phyloP scores from a whole-genome alignment of 2,113 vertebrate species.

The Seriola aureovittata region DNA sequence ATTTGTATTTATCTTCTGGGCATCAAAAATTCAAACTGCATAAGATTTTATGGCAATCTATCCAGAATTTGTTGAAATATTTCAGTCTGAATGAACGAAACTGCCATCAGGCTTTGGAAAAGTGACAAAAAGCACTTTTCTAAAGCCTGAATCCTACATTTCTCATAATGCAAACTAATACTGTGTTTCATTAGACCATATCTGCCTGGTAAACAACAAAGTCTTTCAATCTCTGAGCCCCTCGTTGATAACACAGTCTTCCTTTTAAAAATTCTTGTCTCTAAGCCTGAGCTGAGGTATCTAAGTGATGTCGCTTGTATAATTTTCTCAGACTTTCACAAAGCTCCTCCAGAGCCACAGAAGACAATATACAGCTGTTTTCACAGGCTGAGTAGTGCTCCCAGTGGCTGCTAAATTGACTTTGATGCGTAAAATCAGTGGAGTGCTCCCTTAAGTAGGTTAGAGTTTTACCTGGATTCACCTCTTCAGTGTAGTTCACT shows the following conservation, averaged over 20 bases:
- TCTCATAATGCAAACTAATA: no score
- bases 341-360: conserved; percentile 2
- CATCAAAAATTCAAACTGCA: not conserved
- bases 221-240: not conserved
- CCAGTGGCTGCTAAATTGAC: not conserved
- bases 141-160: no score
- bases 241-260: not conserved
- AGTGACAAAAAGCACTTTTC: no score
- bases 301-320: not conserved
- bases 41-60: no score
- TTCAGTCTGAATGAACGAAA: no score
- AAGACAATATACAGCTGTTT: not conserved
- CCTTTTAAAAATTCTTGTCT: not conserved
- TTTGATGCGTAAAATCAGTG: conserved; percentile 3
- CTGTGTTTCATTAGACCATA: not conserved
- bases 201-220: not conserved
- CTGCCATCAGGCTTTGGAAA: no score
- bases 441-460: not conserved
- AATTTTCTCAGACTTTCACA: conserved; percentile 20
- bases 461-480: not conserved
- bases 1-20: not conserved
- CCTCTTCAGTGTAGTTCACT: not conserved
- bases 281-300: not conserved
- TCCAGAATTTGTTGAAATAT: no score
- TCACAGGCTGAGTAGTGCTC: not conserved